Evolutionary conservation across 2,113 vertebrate genomes (phyloP), one percentile per base, ranked within the genome.

Genomic region (Apaloderma vittatum): DNA sequence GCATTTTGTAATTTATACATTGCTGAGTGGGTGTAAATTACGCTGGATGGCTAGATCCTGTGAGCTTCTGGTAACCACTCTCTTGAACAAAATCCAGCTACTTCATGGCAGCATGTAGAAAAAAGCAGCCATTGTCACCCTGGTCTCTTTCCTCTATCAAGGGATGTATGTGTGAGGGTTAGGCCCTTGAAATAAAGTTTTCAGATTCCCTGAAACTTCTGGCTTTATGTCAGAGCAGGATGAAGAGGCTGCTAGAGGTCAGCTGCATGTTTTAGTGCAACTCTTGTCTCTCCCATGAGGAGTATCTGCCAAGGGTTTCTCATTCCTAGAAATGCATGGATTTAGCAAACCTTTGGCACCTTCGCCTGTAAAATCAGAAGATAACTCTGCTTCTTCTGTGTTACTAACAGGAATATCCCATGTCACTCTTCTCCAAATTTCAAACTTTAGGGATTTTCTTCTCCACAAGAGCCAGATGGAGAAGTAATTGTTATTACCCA

Each of bases 211-310:
- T 52, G 37, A 79, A 86, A 75, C 2, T 45, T 72, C 30, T 65
- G 51, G 6, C 29, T 81, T 70, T 85, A 34, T 54, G 19, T 46
- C 18, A 70, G 45, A 88, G 15, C 12, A 78, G 43, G 37, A 90
- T 30, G 19, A 86, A 55, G 29, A 66, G 8, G 24, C 3, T 46
- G 12, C n/a, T 43, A 12, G 27, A 55, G 13, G 9, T 62, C 46
- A 66, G 18, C 11, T 65, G 24, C 40, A 8, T 0, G 0, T n/a
- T 4, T 29, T 18, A 46, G 7, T 30, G 7, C 26, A 6, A 30
- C 15, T 19, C 5, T 34, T 12, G 1, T 43, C 7, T 68, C 34
- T 84, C 6, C 27, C 30, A 5, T 24, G 11, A 86, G 61, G n/a
- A 83, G 15, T 8, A 30, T 6, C 8, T 5, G 11, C 20, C 21